Conservation (phyloP, 2,113 vertebrate genomes). For the Gadus chalcogrammus region DNA sequence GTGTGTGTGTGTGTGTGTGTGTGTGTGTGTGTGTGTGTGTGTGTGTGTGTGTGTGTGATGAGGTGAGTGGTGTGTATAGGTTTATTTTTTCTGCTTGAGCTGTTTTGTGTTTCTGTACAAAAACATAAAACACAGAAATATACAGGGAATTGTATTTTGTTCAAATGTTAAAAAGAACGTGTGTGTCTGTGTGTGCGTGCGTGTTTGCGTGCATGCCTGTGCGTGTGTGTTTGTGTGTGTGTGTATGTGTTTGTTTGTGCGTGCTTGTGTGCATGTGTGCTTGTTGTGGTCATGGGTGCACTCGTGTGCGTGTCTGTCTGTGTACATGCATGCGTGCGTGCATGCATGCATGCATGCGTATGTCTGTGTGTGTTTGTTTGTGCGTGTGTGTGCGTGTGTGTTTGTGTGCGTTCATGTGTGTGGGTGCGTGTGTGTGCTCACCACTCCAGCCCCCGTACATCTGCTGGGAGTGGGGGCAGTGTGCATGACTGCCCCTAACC, state of each 20-base stretch:
- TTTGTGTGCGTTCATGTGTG: background rate
- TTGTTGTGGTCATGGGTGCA: too few species aligned
- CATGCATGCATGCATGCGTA: background rate
- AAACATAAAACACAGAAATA: too few species aligned
- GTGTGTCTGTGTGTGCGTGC: too few species aligned
- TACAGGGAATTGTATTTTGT: too few species aligned
- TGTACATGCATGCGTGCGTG: too few species aligned
- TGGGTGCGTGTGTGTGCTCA: background rate
- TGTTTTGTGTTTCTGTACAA: background rate
- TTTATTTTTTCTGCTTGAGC: background rate
- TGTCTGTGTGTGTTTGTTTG: constrained; percentile 3
- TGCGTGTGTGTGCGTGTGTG: constrained; percentile 3
- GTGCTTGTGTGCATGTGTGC: too few species aligned
- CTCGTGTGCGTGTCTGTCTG: too few species aligned
- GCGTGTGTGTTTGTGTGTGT: too few species aligned
- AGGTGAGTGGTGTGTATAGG: background rate
- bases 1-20: background rate
- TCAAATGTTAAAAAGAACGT: too few species aligned
- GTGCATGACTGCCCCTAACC: constrained; percentile 30
- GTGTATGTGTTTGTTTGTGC: too few species aligned
- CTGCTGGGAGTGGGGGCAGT: constrained; percentile 32
- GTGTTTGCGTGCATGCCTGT: too few species aligned
- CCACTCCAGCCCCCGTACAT: constrained; percentile 5
- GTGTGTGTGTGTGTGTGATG: background rate
- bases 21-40: constrained; percentile 1